Conservation (phyloP, 2,797 vertebrate genomes). For the Xyrichtys novacula region DNA sequence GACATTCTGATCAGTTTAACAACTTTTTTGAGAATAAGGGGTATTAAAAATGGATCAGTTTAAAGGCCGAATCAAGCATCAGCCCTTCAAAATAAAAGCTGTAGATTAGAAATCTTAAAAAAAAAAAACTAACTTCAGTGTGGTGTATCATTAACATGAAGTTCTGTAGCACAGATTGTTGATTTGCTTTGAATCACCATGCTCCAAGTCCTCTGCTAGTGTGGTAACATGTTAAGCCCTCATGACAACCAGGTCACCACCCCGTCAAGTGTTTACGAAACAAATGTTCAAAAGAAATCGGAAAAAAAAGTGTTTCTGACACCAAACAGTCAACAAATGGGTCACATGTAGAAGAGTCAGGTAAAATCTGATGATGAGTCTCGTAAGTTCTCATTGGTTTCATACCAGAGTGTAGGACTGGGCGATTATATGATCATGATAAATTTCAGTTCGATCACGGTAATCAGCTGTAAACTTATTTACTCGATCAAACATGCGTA, state of each 20-base stretch:
- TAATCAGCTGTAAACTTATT: too few species aligned
- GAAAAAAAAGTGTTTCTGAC: conserved; percentile 11
- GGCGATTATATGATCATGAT: too few species aligned
- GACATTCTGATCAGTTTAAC: too few species aligned
- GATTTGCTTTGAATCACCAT: conserved; percentile 20
- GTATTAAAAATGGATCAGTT: too few species aligned
- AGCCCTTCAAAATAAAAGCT: background rate
- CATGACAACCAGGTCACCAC: conserved; percentile 17
- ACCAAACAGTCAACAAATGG: conserved; percentile 17
- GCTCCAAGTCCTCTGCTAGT: conserved; percentile 1
- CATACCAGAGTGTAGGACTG: too few species aligned
- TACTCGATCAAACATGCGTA: too few species aligned
- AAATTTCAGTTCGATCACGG: too few species aligned
- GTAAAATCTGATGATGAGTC: conserved; percentile 26
- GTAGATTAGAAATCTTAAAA: background rate
- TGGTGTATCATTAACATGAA: background rate
- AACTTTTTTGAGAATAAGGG: too few species aligned
- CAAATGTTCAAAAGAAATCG: conserved; percentile 17
- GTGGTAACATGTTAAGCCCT: conserved; percentile 30
- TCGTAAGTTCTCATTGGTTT: conserved; percentile 60
- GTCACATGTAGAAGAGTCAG: conserved; percentile 25
- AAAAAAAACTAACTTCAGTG: background rate
- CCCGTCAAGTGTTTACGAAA: conserved; percentile 25
- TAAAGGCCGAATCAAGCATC: too few species aligned
- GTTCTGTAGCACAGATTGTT: background rate